Evolutionary conservation across 1,140 invertebrate genomes (phyloP).

Genomic region (Paracyclopina nana): DNA sequence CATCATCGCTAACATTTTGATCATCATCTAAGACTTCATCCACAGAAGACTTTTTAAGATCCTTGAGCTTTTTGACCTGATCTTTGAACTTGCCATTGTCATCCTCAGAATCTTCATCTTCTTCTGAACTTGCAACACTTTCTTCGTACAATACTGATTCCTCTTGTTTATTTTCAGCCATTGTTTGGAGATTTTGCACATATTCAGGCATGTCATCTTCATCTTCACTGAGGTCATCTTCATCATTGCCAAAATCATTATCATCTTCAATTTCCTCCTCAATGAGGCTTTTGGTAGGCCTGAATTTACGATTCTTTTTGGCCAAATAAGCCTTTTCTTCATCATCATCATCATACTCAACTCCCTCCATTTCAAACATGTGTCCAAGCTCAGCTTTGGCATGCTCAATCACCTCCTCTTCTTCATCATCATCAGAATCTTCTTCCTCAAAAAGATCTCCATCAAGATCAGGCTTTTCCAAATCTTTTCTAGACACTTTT

Average conservation of each 20-base stretch:
- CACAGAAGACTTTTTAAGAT: slow-evolving; percentile 18
- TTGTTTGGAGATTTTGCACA: slow-evolving; percentile 5
- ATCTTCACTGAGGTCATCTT: slow-evolving; percentile 13
- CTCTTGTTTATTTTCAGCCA: slow-evolving; percentile 7
- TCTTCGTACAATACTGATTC: slow-evolving; percentile 2
- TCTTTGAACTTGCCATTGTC: slow-evolving; percentile 26
- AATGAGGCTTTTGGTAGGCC: too few species aligned
- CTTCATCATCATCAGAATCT: slow-evolving; percentile 3
- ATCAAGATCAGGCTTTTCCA: too few species aligned
- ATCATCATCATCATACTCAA: slow-evolving; percentile 15
- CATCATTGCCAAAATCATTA: slow-evolving; percentile 13
- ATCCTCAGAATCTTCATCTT: slow-evolving; percentile 31
- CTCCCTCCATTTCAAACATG: slow-evolving; percentile 8
- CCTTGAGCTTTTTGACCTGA: slow-evolving; percentile 20
- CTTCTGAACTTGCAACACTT: too few species aligned
- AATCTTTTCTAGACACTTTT: slow-evolving; percentile 22
- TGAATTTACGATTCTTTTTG: too few species aligned
- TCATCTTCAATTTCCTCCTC: slow-evolving; percentile 15
- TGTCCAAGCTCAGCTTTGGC: slow-evolving; percentile 14
- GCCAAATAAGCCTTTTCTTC: too few species aligned
- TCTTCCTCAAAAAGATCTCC: too few species aligned
- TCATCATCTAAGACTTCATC: slow-evolving; percentile 14
- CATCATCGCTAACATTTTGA: slow-evolving; percentile 20
- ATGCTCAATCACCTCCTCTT: slow-evolving; percentile 6
- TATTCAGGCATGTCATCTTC: slow-evolving; percentile 15